These are phyloP conservation scores for Brachystomella parvula DNA, from an alignment of 1,140 invertebrate genomes.

Conservation along the genomic window DNA sequence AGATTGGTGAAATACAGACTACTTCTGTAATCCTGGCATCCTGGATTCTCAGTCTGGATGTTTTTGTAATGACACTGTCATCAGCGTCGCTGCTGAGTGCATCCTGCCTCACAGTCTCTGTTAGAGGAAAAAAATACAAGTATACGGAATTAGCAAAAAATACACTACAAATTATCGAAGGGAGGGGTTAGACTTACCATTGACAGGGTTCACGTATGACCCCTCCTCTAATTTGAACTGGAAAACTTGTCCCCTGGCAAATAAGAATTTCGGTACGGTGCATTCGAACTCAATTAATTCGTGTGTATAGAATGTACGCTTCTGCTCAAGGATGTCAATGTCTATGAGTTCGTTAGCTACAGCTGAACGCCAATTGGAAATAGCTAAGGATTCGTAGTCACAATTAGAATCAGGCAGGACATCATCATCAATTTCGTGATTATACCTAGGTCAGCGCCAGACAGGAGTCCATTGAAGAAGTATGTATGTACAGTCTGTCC, in stretches of 20 bases:
- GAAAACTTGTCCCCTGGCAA: not conserved
- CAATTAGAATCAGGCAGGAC: not conserved
- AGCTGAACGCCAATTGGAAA: constrained; percentile 3
- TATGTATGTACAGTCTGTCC: not conserved
- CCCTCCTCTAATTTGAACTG: constrained; percentile 7
- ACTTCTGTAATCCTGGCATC: not conserved
- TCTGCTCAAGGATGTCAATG: not conserved
- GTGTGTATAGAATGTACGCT: not conserved
- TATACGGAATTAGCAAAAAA: not conserved
- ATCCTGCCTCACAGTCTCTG: not conserved
- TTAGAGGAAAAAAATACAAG: not conserved
- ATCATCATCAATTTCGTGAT: not conserved
- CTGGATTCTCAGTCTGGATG: not conserved
- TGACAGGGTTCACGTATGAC: constrained; percentile 3
- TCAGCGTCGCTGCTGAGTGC: not conserved
- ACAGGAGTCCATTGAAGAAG: constrained; percentile 9
- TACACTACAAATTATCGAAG: not conserved
- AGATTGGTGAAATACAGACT: not conserved
- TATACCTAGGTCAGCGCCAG: not conserved
- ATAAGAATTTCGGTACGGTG: constrained; percentile 4
- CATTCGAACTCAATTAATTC: constrained; percentile 1
- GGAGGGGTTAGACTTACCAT: not conserved
- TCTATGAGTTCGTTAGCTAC: not conserved
- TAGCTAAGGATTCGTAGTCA: constrained; percentile 4
- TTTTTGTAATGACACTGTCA: not conserved